Base-by-base conservation (phyloP, 2,888 invertebrate genomes). In the Zaprionus obscuricornis region DNA sequence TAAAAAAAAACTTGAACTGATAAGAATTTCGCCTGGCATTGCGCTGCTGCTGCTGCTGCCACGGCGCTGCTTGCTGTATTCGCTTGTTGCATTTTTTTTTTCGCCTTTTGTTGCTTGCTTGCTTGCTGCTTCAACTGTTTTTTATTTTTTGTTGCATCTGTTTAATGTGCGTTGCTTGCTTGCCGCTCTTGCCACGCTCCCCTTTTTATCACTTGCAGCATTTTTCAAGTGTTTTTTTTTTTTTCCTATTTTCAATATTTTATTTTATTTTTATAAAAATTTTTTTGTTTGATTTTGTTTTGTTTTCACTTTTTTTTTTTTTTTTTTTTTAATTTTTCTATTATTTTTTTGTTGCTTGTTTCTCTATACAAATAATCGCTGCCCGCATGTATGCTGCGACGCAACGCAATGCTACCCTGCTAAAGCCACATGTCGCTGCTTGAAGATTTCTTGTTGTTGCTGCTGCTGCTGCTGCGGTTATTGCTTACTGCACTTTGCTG, bases 141-240 rank as follows among this genome's bases (percentile, higher is more conserved):
- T n/a, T n/a, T n/a, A n/a, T n/a, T n/a, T n/a, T n/a, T 52, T 65
- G 66, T 47, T 72, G 72, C 76, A 73, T 76, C 68, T 74, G 58
- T 56, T 74, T 65, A 65, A 51, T 58, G 74, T n/a, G n/a, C n/a
- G n/a, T 43, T 52, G 51, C 49, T 26, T 59, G 54, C 50, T n/a
- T n/a, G n/a, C n/a, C n/a, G n/a, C n/a, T n/a, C n/a, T n/a, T n/a
- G n/a, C 20, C 18, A 17, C 11, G 13, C 14, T 24, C 10, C 14
- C 24, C 10, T 36, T 20, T 52, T 52, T 47, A 49, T 26, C 47
- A 55, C 37, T 60, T 49, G 26, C 31, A 34, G 40, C 20, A 17
- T 18, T 14, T 27, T 8, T 33, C 7, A n/a, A n/a, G n/a, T 34
- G 16, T 34, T 51, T 18, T 17, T 3, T 40, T 40, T 14, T 17